These are phyloP conservation scores for Mythimna pallens DNA, from an alignment of 2,888 invertebrate genomes.

Conservation along the genomic window DNA sequence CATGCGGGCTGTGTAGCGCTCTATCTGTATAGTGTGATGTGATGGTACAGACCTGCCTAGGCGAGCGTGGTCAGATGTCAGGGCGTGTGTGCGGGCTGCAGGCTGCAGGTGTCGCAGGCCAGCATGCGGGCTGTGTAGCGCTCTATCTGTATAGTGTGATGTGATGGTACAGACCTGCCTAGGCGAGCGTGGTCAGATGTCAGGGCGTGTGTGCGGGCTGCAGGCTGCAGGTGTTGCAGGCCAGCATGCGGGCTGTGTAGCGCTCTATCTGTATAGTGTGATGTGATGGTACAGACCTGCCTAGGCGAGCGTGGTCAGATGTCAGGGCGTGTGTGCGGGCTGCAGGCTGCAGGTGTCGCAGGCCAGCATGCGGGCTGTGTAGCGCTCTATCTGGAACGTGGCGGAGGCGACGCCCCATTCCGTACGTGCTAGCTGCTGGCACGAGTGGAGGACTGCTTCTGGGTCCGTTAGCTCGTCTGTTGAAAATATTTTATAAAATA, in stretches of 20 bases:
- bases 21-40: not conserved
- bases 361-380: constrained; percentile 69
- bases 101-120: constrained; percentile 64
- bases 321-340: constrained; percentile 59
- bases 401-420: constrained; percentile 76
- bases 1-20: not conserved
- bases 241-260: not conserved
- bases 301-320: constrained; percentile 60
- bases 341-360: constrained; percentile 73
- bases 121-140: constrained; percentile 2
- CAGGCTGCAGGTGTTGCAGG: constrained; percentile 10
- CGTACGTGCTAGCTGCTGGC: constrained; percentile 78
- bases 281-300: constrained; percentile 29
- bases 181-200: constrained; percentile 25
- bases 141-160: not conserved
- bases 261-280: constrained; percentile 70
- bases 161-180: constrained; percentile 3
- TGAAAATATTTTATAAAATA: no score
- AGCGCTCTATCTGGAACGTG: constrained; percentile 84
- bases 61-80: constrained; percentile 53
- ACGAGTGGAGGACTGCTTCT: constrained; percentile 76
- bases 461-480: constrained; percentile 82
- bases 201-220: constrained; percentile 18
- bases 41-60: constrained; percentile 15
- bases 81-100: constrained; percentile 48